Evolutionary conservation across 2,888 invertebrate species (phyloP).

Genomic region (Stenolophus ochropezus): DNA sequence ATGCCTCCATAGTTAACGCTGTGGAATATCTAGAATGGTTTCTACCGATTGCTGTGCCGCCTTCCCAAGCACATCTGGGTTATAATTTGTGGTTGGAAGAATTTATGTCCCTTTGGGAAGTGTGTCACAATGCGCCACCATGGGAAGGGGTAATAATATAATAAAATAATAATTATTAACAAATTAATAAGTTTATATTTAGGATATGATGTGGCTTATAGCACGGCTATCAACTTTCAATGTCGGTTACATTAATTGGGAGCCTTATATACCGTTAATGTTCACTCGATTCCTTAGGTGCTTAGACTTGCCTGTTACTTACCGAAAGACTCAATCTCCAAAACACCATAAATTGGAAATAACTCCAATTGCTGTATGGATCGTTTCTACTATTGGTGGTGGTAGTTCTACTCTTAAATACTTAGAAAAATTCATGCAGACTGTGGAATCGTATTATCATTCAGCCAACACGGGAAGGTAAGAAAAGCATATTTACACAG

Average conservation of each 20-base stretch:
- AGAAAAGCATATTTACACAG: no score
- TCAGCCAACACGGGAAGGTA: conserved; percentile 87
- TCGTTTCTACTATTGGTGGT: conserved; percentile 80
- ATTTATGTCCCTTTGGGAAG: conserved; percentile 85
- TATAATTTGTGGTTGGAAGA: conserved; percentile 88
- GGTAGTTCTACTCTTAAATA: conserved; percentile 80
- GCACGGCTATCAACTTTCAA: conserved; percentile 83
- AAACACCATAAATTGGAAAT: conserved; percentile 74
- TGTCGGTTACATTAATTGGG: conserved; percentile 92
- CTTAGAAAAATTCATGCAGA: conserved; percentile 86
- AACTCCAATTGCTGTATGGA: conserved; percentile 77
- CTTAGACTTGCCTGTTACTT: conserved; percentile 86
- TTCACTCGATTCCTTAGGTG: conserved; percentile 83
- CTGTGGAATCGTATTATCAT: conserved; percentile 91
- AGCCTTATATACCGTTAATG: conserved; percentile 86
- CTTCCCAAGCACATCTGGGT: conserved; percentile 78
- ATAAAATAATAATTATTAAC: conserved; percentile 6
- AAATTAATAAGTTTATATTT: conserved; percentile 59
- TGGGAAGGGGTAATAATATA: conserved; percentile 79
- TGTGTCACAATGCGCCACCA: conserved; percentile 82
- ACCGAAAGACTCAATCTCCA: conserved; percentile 79
- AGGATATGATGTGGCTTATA: conserved; percentile 85
- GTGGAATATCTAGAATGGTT: conserved; percentile 83
- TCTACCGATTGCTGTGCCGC: conserved; percentile 83
- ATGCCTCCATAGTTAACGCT: conserved; percentile 73